Base-by-base conservation (phyloP, 1,140 invertebrate species). In the Belonocnema kinseyi region DNA sequence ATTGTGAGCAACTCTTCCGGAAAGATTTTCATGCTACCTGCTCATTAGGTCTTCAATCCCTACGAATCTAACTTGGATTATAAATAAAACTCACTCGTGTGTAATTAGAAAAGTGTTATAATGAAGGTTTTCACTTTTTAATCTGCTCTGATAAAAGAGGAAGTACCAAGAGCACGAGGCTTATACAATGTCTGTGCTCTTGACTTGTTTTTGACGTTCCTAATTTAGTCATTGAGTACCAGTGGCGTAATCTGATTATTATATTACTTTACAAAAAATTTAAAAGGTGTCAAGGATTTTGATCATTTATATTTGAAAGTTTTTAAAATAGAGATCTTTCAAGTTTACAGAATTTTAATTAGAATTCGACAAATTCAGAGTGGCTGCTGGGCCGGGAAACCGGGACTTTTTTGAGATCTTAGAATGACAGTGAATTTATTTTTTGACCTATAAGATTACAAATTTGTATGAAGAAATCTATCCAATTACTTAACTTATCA, bases 1-100 rank as follows among this genome's bases (percentile, higher is more conserved):
- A 16, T 16, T 77, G 16, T 66, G 53, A 17, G 66, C 53, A 53
- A 19, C 17, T 17, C 56, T 80, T 74, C 66, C 80, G 77, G 77
- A 76, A 52, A 50, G 19, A 13, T 17, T 56, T 75, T 78, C 61
- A 17, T 66, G 16, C 4, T 40, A 3, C 16, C n/a, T 66, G 33
- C n/a, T 33, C 13, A 26, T 14, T 40, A 46, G 40, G 33, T 66
- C 16, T 66, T 66, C 61, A 40, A 5, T 56, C 33, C 14, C 26
- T 21, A 16, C 12, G 40, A 61, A 33, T 7, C 16, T 1, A 11
- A 14, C 33, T 61, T 26, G 5, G 13, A 61, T 33, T 33, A 40
- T 66, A 40, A 46, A 40, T 66, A 13, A 61, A 61, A 61, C 26
- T 61, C 58, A 61, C 17, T 40, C 40, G 26, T 66, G 21, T 66